A percentile compares a stretch with the other conserved stretches of the same genome.
Conservation (phyloP, 2,797 vertebrate genomes). For the Siniperca scherzeri region DNA sequence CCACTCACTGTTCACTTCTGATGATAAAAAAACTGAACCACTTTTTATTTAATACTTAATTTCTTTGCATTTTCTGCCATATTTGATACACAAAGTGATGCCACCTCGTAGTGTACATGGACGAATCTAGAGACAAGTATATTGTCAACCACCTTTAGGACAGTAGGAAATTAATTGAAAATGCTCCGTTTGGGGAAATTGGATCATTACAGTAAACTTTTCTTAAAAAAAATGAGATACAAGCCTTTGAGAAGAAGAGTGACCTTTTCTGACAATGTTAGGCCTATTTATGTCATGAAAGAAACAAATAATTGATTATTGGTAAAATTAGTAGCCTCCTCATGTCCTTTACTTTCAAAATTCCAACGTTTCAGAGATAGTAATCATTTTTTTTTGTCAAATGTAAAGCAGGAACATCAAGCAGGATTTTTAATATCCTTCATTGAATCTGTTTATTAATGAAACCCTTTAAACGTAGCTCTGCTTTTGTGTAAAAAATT, state of each 20-base stretch:
- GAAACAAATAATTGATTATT: neutral
- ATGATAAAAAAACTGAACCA: neutral
- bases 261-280: neutral
- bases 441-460: neutral
- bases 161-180: neutral
- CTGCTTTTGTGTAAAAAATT: slow-evolving; percentile 7
- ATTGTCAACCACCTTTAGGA: neutral
- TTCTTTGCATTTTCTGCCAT: slow-evolving; percentile 1
- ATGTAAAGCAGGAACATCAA: neutral
- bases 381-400: neutral
- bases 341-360: neutral
- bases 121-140: neutral
- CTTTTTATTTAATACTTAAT: neutral
- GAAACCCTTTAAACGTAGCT: neutral
- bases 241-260: neutral
- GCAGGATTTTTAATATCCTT: neutral
- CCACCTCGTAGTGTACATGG: neutral
- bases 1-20: neutral
- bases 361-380: neutral
- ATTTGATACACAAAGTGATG: neutral
- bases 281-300: neutral
- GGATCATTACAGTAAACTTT: neutral
- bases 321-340: neutral
- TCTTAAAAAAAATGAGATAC: neutral
- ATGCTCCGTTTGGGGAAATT: neutral